phyloP scores from a whole-genome alignment of 2,797 vertebrate species.

The Pangasius sanitwongsei region DNA sequence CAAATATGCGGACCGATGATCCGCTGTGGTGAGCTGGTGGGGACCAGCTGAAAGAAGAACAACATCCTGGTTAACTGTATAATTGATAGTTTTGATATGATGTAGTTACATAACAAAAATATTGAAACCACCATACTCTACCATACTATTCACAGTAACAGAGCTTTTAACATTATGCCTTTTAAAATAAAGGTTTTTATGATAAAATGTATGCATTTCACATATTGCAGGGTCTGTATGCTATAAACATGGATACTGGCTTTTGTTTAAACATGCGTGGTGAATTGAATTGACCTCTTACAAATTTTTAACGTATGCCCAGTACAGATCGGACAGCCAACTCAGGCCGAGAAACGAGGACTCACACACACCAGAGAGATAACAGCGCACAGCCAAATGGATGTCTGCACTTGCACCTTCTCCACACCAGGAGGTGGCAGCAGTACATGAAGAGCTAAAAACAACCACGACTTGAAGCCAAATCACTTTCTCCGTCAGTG shows the following conservation, averaged over 20 bases:
- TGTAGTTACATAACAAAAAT: neutral
- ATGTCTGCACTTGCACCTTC: neutral
- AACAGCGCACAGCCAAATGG: neutral
- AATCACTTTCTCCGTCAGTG: neutral
- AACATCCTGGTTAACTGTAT: too few species aligned
- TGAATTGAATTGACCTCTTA: neutral
- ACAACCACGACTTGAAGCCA: neutral
- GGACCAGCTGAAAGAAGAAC: too few species aligned
- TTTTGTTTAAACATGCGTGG: neutral
- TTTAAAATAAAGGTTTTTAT: neutral
- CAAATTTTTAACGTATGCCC: neutral
- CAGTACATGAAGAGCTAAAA: neutral
- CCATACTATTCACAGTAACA: neutral
- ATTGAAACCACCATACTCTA: neutral
- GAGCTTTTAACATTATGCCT: neutral
- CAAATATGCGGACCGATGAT: too few species aligned
- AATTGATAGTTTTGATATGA: neutral
- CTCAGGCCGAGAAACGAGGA: neutral
- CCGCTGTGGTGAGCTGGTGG: too few species aligned
- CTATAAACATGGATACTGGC: neutral
- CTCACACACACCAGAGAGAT: neutral
- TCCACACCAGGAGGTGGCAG: slow-evolving; percentile 12
- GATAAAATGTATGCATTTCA: too few species aligned
- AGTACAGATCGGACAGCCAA: too few species aligned
- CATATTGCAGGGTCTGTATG: neutral